Percentiles rank a stretch among this genome's conserved stretches.
Evolutionary conservation across 2,113 vertebrate species (phyloP).

Genomic region (Madoqua kirkii): DNA sequence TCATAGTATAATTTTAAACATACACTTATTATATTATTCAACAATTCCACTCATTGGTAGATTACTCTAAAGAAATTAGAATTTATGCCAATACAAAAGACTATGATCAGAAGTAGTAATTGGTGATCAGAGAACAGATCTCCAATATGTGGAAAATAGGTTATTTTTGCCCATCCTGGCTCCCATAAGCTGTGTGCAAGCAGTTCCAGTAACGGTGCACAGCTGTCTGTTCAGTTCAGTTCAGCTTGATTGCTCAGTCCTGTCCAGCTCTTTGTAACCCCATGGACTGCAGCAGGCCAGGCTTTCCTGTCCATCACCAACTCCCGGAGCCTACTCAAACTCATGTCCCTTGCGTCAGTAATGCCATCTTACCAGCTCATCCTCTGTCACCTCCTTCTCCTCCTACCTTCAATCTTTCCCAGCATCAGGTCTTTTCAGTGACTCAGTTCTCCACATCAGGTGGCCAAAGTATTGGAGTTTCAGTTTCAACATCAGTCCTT

Average conservation of each 20-base stretch:
- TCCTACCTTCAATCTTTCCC: not conserved
- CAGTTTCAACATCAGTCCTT: not conserved
- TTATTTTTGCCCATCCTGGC: not conserved
- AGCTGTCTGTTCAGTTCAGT: not conserved
- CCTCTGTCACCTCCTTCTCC: not conserved
- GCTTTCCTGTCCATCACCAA: not conserved
- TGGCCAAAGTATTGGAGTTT: not conserved
- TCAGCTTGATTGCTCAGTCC: not conserved
- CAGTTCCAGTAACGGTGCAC: not conserved
- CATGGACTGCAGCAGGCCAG: not conserved
- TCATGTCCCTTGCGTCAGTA: not conserved
- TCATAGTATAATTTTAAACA: not conserved
- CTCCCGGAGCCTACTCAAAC: not conserved
- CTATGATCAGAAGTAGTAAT: not conserved
- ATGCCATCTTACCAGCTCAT: not conserved
- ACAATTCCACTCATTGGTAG: not conserved
- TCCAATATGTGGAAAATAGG: not conserved
- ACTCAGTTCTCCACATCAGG: not conserved
- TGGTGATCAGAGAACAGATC: not conserved
- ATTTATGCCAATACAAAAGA: not conserved
- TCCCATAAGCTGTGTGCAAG: not conserved
- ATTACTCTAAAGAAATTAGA: not conserved
- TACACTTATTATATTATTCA: not conserved
- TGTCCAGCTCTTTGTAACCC: not conserved
- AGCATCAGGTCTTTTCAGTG: not conserved